A percentile compares a stretch with the other conserved stretches of the same genome.
phyloP scores from a whole-genome alignment of 2,113 vertebrate species.

The Dicentrarchus labrax region DNA sequence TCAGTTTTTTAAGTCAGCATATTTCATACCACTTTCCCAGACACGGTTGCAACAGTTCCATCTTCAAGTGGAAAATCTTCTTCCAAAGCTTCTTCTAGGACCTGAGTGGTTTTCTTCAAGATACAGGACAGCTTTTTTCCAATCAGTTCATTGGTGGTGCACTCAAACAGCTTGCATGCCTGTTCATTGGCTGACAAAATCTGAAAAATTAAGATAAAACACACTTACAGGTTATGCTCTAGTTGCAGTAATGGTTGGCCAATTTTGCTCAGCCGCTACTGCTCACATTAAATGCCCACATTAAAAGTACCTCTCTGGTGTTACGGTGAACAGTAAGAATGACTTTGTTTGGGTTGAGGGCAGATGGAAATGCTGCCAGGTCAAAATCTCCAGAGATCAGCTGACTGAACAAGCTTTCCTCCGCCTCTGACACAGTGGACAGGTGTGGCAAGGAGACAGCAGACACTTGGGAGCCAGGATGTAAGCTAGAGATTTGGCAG shows the following conservation, averaged over 20 bases:
- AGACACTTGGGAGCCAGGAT: slow-evolving; percentile 11
- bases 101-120: slow-evolving; percentile 86
- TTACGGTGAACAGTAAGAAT: slow-evolving; percentile 85
- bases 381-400: slow-evolving; percentile 70
- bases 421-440: slow-evolving; percentile 75
- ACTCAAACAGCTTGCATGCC: slow-evolving; percentile 90
- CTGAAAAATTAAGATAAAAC: slow-evolving; percentile 72
- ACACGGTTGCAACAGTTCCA: slow-evolving; percentile 77
- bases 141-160: slow-evolving; percentile 84
- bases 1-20: not conserved
- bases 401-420: slow-evolving; percentile 80
- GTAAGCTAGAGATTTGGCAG: slow-evolving; percentile 68
- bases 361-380: slow-evolving; percentile 66
- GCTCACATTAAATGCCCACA: not conserved
- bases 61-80: slow-evolving; percentile 83
- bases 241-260: not conserved
- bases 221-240: not conserved
- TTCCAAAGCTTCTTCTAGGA: slow-evolving; percentile 82
- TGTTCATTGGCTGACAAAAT: slow-evolving; percentile 91
- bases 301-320: slow-evolving; percentile 86
- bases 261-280: not conserved
- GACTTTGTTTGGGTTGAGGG: slow-evolving; percentile 87
- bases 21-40: slow-evolving; percentile 90
- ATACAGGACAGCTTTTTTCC: slow-evolving; percentile 87
- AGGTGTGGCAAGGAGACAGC: slow-evolving; percentile 56